Percentiles rank a stretch among this genome's conserved stretches.
Conservation (phyloP, 2,888 invertebrate genomes). For the Diplazon laetatorius region DNA sequence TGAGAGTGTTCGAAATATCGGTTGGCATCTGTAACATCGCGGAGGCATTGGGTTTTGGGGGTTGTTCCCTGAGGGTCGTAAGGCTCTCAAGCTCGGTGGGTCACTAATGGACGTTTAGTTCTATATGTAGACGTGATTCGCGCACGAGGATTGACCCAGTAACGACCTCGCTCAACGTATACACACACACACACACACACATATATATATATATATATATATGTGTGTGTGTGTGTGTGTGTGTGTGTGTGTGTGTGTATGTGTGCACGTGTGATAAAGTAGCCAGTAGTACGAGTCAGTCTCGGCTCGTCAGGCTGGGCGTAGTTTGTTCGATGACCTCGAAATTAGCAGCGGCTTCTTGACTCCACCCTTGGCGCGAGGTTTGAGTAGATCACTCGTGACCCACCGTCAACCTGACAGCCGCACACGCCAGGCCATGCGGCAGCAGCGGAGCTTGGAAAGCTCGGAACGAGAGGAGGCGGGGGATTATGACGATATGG, state of each 20-base stretch:
- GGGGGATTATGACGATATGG: slow-evolving; percentile 15
- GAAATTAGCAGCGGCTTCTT: slow-evolving; percentile 66
- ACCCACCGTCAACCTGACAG: slow-evolving; percentile 14
- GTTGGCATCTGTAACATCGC: not conserved
- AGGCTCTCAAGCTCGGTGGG: slow-evolving; percentile 21
- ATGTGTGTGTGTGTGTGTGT: too few species aligned
- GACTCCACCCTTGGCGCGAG: slow-evolving; percentile 27
- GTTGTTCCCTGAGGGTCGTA: not conserved
- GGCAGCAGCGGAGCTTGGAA: not conserved
- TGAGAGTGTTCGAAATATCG: slow-evolving; percentile 1
- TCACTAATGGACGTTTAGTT: slow-evolving; percentile 37
- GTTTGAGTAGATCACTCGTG: slow-evolving; percentile 24
- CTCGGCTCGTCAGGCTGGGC: slow-evolving; percentile 54
- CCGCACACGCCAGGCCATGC: slow-evolving; percentile 1
- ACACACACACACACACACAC: too few species aligned
- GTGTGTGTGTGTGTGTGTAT: not conserved
- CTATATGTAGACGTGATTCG: slow-evolving; percentile 30
- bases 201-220: slow-evolving; percentile 1
- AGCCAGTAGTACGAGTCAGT: slow-evolving; percentile 6
- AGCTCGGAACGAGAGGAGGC: slow-evolving; percentile 17
- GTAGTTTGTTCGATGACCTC: slow-evolving; percentile 69
- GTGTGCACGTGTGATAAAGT: slow-evolving; percentile 16
- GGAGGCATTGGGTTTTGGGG: not conserved
- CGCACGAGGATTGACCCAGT: slow-evolving; percentile 68
- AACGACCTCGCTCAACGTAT: slow-evolving; percentile 66